Base-by-base conservation (phyloP, 2,888 invertebrate genomes). In the Stegana nigrithorax region DNA sequence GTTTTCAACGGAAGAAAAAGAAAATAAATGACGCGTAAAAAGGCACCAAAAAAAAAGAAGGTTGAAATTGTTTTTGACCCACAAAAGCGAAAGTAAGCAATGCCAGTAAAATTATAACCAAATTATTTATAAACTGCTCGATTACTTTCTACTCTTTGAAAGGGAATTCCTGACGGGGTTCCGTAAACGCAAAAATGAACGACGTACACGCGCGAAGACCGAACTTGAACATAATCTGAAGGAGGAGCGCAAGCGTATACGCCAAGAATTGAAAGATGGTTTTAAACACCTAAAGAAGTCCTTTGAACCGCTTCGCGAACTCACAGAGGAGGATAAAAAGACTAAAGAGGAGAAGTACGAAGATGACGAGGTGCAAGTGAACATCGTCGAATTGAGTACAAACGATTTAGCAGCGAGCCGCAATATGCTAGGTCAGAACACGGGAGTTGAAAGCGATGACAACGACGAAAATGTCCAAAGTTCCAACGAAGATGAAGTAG, bases 141-240 rank as follows among this genome's bases (percentile, higher is more conserved):
- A n/a, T 1, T 47, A 17, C 7, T 56, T 17, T 23, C 8, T 2
- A 2, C 10, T 2, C n/a, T 60, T 45, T 17, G 57, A 23, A 63
- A 94, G 94, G 78, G 93, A 94, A 50, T 94, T 92, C 81, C 84
- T 94, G 26, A 91, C 91, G 68, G 94, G 94, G 1, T 94, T 94
- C 81, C 92, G 89, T 50, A 94, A 93, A 86, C 87, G 94, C 67
- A 94, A 94, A 82, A 84, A 92, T 47, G 91, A 93, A 81, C 87
- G 94, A 50, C 90, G 91, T 78, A 90, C 91, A 73, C 90, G 91
- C 72, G 93, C 93, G 0, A 89, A 92, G 78, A 91, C 92, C 68
- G 89, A 93, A 69, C 83, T 94, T 32, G 89, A 92, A 70, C 87
- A 87, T 36, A 88, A 91, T 71, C 83, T 94, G 2, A 93, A 93